These are phyloP conservation scores for Alviniconcha strummeri DNA, from an alignment of 2,888 invertebrate species.

Conservation along the genomic window DNA sequence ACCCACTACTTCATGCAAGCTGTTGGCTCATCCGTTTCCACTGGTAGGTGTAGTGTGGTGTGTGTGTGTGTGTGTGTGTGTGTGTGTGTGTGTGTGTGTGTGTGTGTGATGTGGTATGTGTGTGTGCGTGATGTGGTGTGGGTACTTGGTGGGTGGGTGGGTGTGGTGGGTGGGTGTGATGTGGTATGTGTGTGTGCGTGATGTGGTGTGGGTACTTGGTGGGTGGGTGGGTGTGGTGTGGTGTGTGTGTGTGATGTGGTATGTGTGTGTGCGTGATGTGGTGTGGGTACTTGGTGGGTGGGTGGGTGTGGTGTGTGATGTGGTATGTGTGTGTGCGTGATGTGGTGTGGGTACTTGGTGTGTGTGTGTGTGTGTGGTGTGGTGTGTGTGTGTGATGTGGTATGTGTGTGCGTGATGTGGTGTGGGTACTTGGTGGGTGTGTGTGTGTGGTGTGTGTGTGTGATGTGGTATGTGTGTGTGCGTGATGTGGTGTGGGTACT, in stretches of 20 bases:
- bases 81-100: neutral
- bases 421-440: neutral
- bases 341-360: no score
- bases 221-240: no score
- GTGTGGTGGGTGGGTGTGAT: neutral
- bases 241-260: no score
- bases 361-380: neutral
- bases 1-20: constrained; percentile 22
- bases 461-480: neutral
- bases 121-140: neutral
- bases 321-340: neutral
- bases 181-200: neutral
- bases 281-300: no score
- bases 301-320: no score
- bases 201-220: no score
- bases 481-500: no score
- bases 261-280: no score
- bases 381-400: neutral
- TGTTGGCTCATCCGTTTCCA: neutral
- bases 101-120: neutral
- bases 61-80: neutral
- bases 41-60: neutral
- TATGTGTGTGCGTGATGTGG: neutral
- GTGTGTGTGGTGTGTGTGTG: neutral
- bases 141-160: neutral